Evolutionary conservation across 92 coral and sea anemone species (phyloP).

Genomic region (Ricordea florida): DNA sequence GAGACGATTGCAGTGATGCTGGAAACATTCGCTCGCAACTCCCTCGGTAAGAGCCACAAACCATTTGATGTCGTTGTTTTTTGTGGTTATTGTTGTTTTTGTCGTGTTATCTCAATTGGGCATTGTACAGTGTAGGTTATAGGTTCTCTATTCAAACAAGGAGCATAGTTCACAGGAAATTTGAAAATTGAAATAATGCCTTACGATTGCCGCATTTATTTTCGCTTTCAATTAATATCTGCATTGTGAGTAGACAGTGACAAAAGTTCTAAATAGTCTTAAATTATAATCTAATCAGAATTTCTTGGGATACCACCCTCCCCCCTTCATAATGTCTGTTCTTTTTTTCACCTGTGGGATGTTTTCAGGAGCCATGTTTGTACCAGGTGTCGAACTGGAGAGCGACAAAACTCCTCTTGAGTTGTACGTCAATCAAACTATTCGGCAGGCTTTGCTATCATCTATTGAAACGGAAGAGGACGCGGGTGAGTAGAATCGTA

Average conservation of each 20-base stretch:
- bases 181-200: too few relatives aligned
- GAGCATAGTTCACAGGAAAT: too few relatives aligned
- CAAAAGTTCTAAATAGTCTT: too few relatives aligned
- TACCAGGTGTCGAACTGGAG: not conserved
- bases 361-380: conserved; percentile 18
- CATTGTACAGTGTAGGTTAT: not conserved
- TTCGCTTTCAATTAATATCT: too few relatives aligned
- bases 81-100: not conserved
- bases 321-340: too few relatives aligned
- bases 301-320: too few relatives aligned
- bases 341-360: too few relatives aligned
- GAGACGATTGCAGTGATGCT: conserved; percentile 3
- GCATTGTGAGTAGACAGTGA: too few relatives aligned
- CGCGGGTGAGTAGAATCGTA: not conserved
- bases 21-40: not conserved
- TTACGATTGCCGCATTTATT: too few relatives aligned
- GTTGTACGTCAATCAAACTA: conserved; percentile 9
- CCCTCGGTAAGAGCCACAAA: conserved; percentile 20
- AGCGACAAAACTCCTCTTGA: conserved; percentile 6
- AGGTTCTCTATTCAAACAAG: too few relatives aligned
- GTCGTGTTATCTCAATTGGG: not conserved
- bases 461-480: conserved; percentile 25
- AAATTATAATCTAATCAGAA: too few relatives aligned
- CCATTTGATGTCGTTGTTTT: not conserved
- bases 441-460: not conserved